Evolutionary conservation across 2,113 vertebrate genomes (phyloP), one percentile per base, ranked within the genome.

Genomic region (Ageneiosus marmoratus): DNA sequence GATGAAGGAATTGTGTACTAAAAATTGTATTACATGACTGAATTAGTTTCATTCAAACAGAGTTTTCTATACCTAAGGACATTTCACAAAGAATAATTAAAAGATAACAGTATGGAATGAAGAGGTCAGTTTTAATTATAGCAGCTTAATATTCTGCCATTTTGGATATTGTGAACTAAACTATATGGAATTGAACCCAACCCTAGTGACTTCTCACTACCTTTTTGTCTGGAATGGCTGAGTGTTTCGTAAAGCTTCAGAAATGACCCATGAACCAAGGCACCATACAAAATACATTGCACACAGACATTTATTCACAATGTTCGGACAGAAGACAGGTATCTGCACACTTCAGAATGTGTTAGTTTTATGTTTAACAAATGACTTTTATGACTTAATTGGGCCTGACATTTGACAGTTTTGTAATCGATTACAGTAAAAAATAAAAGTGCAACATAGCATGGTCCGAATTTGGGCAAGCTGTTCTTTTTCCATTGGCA

Each of bases 271-370:
- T 32, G 20, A 72, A 74, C 24, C 44, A 81, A 55, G 44, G 48
- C 74, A 48, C 55, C 74, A 67, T 34, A 50, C 53, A 15, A 77
- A 77, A 83, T 24, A 50, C 76, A 72, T 37, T 81, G 82, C 62
- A 83, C 62, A 80, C 34, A 77, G 83, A 32, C 77, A 58, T 82
- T 75, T 7, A 58, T 69, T 80, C 77, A 44, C 46, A 22, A 12
- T 9, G 22, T 2, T 70, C 5, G 18, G 5, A 72, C 69, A 72
- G 44, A 72, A 27, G 27, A 48, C 0, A 1, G 20, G 7, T 34
- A 63, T 34, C 37, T 79, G 44, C 34, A 41, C 65, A 80, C 10
- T 53, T 69, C 48, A 69, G 63, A 55, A 15, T 69, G 48, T 37
- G 22, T 53, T 11, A 11, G 9, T 65, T 50, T 50, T 32, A 44